Conservation (phyloP, 1,140 invertebrate species). For the Drosophila watanabei region DNA sequence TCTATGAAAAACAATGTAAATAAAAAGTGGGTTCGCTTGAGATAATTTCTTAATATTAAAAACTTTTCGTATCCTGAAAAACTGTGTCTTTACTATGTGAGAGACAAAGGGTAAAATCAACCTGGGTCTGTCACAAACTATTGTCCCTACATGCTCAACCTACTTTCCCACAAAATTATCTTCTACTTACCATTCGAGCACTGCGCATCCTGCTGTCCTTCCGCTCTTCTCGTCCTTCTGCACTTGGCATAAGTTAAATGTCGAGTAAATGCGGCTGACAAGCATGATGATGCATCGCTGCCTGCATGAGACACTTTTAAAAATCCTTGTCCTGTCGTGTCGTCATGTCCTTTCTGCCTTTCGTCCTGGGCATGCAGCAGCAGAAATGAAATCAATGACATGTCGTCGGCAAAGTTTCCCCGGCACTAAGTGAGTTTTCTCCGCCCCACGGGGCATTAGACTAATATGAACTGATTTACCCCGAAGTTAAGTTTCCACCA, state of each 20-base stretch:
- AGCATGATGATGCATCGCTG: conserved; percentile 52
- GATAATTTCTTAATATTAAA: neutral
- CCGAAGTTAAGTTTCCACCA: conserved; percentile 28
- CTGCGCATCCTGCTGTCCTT: conserved; percentile 4
- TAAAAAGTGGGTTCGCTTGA: neutral
- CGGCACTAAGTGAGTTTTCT: conserved; percentile 64
- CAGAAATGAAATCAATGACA: conserved; percentile 72
- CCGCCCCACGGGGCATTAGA: conserved; percentile 46
- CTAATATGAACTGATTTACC: conserved; percentile 70
- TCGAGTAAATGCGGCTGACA: conserved; percentile 75
- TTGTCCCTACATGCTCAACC: conserved; percentile 14
- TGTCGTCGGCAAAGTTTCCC: conserved; percentile 71
- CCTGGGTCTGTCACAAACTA: neutral
- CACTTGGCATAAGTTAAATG: conserved; percentile 79
- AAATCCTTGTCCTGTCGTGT: conserved; percentile 38
- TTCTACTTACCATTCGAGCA: conserved; percentile 5
- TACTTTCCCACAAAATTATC: conserved; percentile 16
- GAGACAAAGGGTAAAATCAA: neutral
- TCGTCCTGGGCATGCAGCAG: conserved; percentile 42
- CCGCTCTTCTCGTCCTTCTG: conserved; percentile 36
- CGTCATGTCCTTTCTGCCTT: conserved; percentile 38
- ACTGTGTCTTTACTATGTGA: neutral
- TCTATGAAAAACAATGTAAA: neutral
- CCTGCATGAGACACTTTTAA: conserved; percentile 54
- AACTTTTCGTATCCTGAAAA: neutral